Conservation (phyloP, 2,113 vertebrate genomes). For the Thunnus maccoyii region DNA sequence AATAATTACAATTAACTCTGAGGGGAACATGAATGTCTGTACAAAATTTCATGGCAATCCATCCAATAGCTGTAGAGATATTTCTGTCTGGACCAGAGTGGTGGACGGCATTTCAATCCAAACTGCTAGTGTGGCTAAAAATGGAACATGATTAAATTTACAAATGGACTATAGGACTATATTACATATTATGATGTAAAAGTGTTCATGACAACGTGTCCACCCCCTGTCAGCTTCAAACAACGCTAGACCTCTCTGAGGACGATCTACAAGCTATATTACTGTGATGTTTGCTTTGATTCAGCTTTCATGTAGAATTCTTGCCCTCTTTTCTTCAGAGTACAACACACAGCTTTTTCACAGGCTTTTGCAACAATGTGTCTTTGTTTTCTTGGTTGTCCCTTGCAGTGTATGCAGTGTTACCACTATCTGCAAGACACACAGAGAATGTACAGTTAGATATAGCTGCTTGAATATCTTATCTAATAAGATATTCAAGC, state of each 20-base stretch:
- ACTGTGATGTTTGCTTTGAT: slow-evolving; percentile 1
- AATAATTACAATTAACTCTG: too few species aligned
- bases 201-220: not conserved
- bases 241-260: not conserved
- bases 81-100: too few species aligned
- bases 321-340: slow-evolving; percentile 7
- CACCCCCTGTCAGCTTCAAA: not conserved
- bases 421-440: slow-evolving; percentile 25
- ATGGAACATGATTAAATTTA: too few species aligned
- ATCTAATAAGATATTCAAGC: slow-evolving; percentile 45
- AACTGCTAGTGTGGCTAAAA: too few species aligned
- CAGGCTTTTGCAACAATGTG: slow-evolving; percentile 14
- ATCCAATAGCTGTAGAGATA: too few species aligned
- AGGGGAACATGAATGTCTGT: too few species aligned
- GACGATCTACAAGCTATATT: not conserved
- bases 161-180: too few species aligned
- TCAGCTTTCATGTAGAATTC: slow-evolving; percentile 10
- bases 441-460: not conserved
- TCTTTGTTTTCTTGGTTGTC: slow-evolving; percentile 39
- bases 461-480: not conserved
- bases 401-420: slow-evolving; percentile 6
- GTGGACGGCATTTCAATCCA: too few species aligned
- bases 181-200: not conserved
- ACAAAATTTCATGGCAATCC: too few species aligned
- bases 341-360: not conserved